Base-by-base conservation (phyloP, 2,113 vertebrate genomes). In the Rhipidura dahli region DNA sequence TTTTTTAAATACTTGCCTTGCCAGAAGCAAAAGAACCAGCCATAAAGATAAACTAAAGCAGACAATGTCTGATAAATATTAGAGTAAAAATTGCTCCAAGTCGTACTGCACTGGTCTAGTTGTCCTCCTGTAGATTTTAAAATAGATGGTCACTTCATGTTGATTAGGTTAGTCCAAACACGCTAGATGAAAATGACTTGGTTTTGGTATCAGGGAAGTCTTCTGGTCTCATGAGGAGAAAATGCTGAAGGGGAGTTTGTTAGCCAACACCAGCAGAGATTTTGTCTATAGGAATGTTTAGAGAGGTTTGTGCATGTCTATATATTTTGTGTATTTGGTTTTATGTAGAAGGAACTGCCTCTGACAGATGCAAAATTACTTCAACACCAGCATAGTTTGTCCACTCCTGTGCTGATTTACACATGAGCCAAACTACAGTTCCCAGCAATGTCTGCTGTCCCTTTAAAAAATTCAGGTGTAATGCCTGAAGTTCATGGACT, bases 61-160 rank as follows among this genome's bases (percentile, higher is more conserved):
- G 97, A 97, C 96, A 97, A 76, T 89, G 96, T 96, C 96, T 97
- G 94, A 80, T 96, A 86, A 97, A 97, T 93, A 97, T 97, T 97
- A 95, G 89, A 87, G 85, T 63, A 91, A 94, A 89, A 93, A 96
- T 92, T 60, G 92, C 96, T 96, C 61, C 92, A 83, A 97, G 95
- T 93, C 26, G 19, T 87, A 87, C 70, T 83, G 76, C 33, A 20
- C 47, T 93, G 76, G 83, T 93, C 60, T 87, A 87, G 81, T 77
- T 89, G 64, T 93, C 83, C 89, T 94, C 70, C 65, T 82, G 63
- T 39, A 73, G 70, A 56, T 3, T 80, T 83, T 86, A 56, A 93
- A 95, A 84, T 40, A 87, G 11, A 87, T 45, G 86, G 70, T 76
- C 57, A 39, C 69, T 94, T 83, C 61, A 89, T 84, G 49, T 70